Conservation (phyloP, 2,888 invertebrate genomes). For the Glaucopsyche alexis region DNA sequence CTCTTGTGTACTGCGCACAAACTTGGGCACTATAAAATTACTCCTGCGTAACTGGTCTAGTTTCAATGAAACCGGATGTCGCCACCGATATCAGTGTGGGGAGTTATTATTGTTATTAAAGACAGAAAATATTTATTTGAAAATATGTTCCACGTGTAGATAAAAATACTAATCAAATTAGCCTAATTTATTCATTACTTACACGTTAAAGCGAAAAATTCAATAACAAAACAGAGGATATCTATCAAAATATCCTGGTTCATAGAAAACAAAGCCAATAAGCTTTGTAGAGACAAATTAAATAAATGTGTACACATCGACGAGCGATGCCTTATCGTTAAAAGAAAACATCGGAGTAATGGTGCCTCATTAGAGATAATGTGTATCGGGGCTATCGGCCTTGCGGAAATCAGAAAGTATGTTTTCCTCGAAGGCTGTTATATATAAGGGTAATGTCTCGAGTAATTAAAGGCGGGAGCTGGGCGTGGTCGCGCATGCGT, state of each 20-base stretch:
- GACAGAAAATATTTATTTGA: too few relatives aligned
- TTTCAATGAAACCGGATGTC: too few relatives aligned
- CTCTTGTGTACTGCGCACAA: too few relatives aligned
- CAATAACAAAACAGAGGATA: background rate
- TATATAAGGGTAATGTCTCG: conserved; percentile 75
- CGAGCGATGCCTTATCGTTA: conserved; percentile 14
- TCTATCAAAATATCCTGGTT: background rate
- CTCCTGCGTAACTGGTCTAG: too few relatives aligned
- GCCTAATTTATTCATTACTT: too few relatives aligned
- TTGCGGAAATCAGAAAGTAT: conserved; percentile 36
- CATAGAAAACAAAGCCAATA: background rate
- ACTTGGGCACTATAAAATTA: too few relatives aligned
- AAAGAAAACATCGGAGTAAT: conserved; percentile 28
- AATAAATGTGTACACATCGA: conserved; percentile 19
- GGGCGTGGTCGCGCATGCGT: conserved; percentile 78
- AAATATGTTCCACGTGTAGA: too few relatives aligned
- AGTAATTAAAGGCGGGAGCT: conserved; percentile 69
- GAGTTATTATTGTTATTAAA: too few relatives aligned
- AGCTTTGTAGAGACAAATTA: conserved; percentile 10
- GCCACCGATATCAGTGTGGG: too few relatives aligned
- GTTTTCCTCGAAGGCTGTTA: conserved; percentile 46
- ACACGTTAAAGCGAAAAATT: background rate
- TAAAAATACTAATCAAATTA: too few relatives aligned
- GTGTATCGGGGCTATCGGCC: background rate
- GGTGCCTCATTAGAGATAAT: conserved; percentile 25